Evolutionary conservation across 1,140 invertebrate species (phyloP), one percentile per base, ranked within the genome.

Genomic region (Pogonomyrmex californicus): DNA sequence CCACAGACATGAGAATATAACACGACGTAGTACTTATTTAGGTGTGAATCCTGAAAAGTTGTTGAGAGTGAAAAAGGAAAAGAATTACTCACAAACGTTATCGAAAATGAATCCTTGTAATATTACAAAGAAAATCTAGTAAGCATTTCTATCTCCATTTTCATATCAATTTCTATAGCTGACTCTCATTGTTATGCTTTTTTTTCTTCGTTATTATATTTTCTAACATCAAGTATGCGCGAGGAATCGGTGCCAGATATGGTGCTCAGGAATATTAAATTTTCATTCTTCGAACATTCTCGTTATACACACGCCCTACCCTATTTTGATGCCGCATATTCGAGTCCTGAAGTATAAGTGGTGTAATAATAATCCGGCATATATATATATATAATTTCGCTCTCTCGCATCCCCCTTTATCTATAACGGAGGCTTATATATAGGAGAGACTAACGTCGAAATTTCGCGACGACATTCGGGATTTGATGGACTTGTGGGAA

Each of bases 401-500:
- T n/a, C 60, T 38, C 30, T 51, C 12, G 49, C 2, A 6, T 60
- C n/a, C n/a, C 33, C 14, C 33, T 79, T n/a, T 41, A 56, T 49
- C 38, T 47, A 17, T 33, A 44, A 5, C 54, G 14, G 5, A 5
- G 12, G 36, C 14, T 47, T 54, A 30, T 3, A 38, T 30, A 23
- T 36, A 36, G 23, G 30, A 23, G 30, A 7, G 23, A 41, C 12
- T 82, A 54, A 9, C 9, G 30, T 41, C 12, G 68, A 60, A 71
- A 73, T 82, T 58, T 47, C 68, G 54, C 68, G 30, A 62, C 6
- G 41, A 83, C 41, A 60, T 81, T 62, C n/a, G 63, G 44, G 44
- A 63, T 82, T 82, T 82, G 76, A 86, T 82, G 65, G 77, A 82
- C 77, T 63, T 41, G 56, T 7, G 41, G 68, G 54, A 58, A 73